These are phyloP conservation scores for Noctua janthina DNA, from an alignment of 2,888 invertebrate species.

Conservation along the genomic window DNA sequence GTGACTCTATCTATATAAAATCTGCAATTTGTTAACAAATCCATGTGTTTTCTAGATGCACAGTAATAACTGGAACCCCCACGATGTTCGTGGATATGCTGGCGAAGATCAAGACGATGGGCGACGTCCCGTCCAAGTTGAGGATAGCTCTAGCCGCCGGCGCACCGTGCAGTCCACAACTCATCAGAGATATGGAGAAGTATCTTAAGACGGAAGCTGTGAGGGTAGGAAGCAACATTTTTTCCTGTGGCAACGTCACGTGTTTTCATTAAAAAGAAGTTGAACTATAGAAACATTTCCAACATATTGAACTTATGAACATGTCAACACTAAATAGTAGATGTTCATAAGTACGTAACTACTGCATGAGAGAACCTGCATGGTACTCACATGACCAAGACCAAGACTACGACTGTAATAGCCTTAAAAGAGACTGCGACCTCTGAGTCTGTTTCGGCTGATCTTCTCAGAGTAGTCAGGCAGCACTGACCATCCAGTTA, in stretches of 20 bases:
- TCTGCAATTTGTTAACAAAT: not conserved
- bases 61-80: slow-evolving; percentile 94
- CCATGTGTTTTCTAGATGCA: slow-evolving; percentile 89
- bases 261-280: not conserved
- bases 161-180: slow-evolving; percentile 93
- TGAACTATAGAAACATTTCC: not conserved
- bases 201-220: slow-evolving; percentile 87
- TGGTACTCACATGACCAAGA: not conserved
- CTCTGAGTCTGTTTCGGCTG: not conserved
- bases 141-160: slow-evolving; percentile 93
- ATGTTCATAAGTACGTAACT: not conserved
- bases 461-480: not conserved
- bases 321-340: not conserved
- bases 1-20: too few relatives aligned
- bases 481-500: not conserved
- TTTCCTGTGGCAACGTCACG: not conserved
- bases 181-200: slow-evolving; percentile 90
- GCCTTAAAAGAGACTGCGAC: not conserved
- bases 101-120: slow-evolving; percentile 79
- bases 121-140: slow-evolving; percentile 79
- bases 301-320: not conserved
- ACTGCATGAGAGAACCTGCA: not conserved
- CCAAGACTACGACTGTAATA: not conserved
- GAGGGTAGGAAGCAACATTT: slow-evolving; percentile 79
- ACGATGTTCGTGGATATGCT: slow-evolving; percentile 96